Conservation (phyloP, 2,113 vertebrate species). For the Thamnophis sirtalis region DNA sequence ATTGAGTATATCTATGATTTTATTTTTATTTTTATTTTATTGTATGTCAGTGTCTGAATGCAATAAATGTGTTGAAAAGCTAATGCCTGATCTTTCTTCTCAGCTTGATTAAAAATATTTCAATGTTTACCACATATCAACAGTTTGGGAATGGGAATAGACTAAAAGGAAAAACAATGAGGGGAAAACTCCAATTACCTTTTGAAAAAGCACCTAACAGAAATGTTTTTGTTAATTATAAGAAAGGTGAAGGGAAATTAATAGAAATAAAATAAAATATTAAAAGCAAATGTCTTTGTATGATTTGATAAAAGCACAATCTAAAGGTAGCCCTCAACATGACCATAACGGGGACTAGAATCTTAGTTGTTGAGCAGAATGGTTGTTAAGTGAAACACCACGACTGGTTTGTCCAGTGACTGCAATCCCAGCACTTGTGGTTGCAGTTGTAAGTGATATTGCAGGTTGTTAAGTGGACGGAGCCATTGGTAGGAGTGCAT, state of each 20-base stretch:
- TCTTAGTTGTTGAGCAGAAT: no score
- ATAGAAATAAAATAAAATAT: background rate
- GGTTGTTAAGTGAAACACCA: background rate
- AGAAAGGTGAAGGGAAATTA: background rate
- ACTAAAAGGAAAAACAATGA: background rate
- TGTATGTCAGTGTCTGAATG: background rate
- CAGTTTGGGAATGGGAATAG: background rate
- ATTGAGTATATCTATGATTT: background rate
- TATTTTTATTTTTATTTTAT: background rate
- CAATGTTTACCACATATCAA: background rate
- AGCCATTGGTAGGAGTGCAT: no score
- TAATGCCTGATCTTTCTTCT: background rate
- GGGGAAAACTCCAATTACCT: background rate
- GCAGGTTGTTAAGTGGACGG: background rate
- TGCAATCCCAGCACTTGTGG: background rate
- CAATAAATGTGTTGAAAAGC: background rate
- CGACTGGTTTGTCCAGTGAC: background rate
- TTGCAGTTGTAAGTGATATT: background rate
- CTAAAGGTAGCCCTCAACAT: no score
- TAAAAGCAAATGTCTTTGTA: background rate
- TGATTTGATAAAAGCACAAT: background rate
- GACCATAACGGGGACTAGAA: no score
- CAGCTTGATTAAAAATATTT: background rate
- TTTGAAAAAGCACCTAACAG: background rate
- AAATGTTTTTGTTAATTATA: background rate